Evolutionary conservation across 1,140 invertebrate species (phyloP).

Genomic region (Solenopsis invicta): DNA sequence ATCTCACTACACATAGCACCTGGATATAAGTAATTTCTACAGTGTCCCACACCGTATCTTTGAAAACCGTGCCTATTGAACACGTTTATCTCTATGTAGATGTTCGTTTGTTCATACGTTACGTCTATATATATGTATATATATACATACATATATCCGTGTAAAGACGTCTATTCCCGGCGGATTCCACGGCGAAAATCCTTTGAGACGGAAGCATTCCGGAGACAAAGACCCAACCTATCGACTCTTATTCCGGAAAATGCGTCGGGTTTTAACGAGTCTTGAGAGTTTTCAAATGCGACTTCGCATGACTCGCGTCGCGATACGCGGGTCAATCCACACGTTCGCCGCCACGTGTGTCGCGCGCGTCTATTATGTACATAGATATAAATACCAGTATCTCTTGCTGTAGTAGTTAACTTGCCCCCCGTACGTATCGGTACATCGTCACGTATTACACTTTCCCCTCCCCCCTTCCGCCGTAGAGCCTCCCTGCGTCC

Average conservation of each 20-base stretch:
- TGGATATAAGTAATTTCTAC: constrained; percentile 44
- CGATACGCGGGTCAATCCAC: neutral
- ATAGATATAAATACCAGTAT: constrained; percentile 70
- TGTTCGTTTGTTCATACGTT: constrained; percentile 20
- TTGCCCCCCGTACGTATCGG: constrained; percentile 25
- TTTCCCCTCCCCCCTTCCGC: neutral
- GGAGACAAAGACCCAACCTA: neutral
- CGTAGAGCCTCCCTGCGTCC: constrained; percentile 5
- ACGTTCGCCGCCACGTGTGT: neutral
- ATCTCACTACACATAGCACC: constrained; percentile 14
- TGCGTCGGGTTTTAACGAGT: neutral
- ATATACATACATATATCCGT: no score
- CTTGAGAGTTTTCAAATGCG: neutral
- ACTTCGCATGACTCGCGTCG: neutral
- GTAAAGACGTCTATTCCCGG: constrained; percentile 6
- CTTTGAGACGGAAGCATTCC: constrained; percentile 23
- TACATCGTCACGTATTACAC: constrained; percentile 15
- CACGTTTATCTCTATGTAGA: constrained; percentile 24
- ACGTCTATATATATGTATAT: neutral
- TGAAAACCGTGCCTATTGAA: constrained; percentile 39
- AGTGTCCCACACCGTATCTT: constrained; percentile 33
- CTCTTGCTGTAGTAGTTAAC: constrained; percentile 69
- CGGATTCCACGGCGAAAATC: constrained; percentile 11
- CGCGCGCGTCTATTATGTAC: constrained; percentile 18
- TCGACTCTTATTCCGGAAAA: neutral